Conservation (phyloP, 1,140 invertebrate species). For the Heliconius nattereri region DNA sequence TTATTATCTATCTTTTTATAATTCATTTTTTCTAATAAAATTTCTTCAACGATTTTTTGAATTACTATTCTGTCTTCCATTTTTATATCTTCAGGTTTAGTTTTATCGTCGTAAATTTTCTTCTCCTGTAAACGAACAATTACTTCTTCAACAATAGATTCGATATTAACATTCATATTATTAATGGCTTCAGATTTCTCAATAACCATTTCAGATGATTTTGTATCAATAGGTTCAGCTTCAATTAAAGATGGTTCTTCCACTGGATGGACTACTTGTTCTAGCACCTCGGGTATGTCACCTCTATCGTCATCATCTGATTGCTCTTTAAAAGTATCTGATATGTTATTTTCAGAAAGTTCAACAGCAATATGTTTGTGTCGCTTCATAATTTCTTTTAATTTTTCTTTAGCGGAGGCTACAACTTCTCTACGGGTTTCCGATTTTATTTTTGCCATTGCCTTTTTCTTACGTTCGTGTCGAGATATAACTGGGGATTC, state of each 20-base stretch:
- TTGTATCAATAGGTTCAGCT: slow-evolving; percentile 15
- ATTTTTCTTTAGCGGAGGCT: slow-evolving; percentile 77
- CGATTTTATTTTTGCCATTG: slow-evolving; percentile 72
- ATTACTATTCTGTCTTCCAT: slow-evolving; percentile 72
- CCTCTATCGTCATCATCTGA: slow-evolving; percentile 57
- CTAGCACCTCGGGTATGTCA: slow-evolving; percentile 56
- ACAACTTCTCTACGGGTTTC: slow-evolving; percentile 75
- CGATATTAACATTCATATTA: slow-evolving; percentile 66
- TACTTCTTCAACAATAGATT: slow-evolving; percentile 79
- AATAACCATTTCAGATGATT: slow-evolving; percentile 25
- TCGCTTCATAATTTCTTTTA: slow-evolving; percentile 78
- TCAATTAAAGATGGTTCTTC: slow-evolving; percentile 19
- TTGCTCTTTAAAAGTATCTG: slow-evolving; percentile 35
- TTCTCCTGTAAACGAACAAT: slow-evolving; percentile 73
- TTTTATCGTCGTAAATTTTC: slow-evolving; percentile 75
- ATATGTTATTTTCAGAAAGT: slow-evolving; percentile 60
- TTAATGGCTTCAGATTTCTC: slow-evolving; percentile 24
- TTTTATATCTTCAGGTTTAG: slow-evolving; percentile 69
- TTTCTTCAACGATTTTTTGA: slow-evolving; percentile 79
- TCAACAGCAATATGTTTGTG: slow-evolving; percentile 75
- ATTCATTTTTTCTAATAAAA: slow-evolving; percentile 72
- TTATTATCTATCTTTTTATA: slow-evolving; percentile 45
- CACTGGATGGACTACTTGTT: background rate
- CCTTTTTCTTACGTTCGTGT: slow-evolving; percentile 68
- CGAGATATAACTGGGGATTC: slow-evolving; percentile 46